Conservation (phyloP, 2,888 invertebrate species). For the Cosmia pyralina region DNA sequence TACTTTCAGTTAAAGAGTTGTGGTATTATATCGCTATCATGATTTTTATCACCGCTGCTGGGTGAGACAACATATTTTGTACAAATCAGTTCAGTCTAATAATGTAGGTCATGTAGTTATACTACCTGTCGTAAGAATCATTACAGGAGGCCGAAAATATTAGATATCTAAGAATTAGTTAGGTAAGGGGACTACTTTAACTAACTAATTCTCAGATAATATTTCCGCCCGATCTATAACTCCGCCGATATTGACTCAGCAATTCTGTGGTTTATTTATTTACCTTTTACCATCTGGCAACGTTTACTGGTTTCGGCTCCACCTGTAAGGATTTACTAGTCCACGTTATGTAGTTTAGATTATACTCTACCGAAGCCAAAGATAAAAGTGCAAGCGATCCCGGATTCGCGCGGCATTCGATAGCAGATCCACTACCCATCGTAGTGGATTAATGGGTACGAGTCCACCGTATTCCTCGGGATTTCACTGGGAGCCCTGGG, state of each 20-base stretch:
- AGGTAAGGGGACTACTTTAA: neutral
- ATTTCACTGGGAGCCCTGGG: neutral
- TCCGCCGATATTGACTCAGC: conserved; percentile 12
- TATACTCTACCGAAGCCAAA: neutral
- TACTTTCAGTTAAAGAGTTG: conserved; percentile 19
- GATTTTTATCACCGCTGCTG: conserved; percentile 21
- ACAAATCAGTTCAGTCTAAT: conserved; percentile 21
- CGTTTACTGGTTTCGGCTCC: conserved; percentile 1
- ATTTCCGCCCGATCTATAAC: neutral
- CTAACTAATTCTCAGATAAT: no score
- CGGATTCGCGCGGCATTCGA: conserved; percentile 22
- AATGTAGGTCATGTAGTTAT: conserved; percentile 26
- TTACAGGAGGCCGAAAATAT: neutral
- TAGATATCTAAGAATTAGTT: neutral
- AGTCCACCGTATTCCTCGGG: conserved; percentile 8
- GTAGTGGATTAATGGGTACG: conserved; percentile 29
- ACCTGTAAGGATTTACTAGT: conserved; percentile 5
- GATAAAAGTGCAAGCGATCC: conserved; percentile 27
- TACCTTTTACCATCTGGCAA: neutral
- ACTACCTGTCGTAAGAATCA: neutral
- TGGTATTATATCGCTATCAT: conserved; percentile 23
- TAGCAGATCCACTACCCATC: conserved; percentile 10
- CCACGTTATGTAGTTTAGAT: conserved; percentile 17
- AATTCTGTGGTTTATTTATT: conserved; percentile 13
- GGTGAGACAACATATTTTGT: conserved; percentile 2